These are phyloP conservation scores for Anarhynchus alexandrinus DNA, from an alignment of 2,113 vertebrate genomes.

Conservation along the genomic window DNA sequence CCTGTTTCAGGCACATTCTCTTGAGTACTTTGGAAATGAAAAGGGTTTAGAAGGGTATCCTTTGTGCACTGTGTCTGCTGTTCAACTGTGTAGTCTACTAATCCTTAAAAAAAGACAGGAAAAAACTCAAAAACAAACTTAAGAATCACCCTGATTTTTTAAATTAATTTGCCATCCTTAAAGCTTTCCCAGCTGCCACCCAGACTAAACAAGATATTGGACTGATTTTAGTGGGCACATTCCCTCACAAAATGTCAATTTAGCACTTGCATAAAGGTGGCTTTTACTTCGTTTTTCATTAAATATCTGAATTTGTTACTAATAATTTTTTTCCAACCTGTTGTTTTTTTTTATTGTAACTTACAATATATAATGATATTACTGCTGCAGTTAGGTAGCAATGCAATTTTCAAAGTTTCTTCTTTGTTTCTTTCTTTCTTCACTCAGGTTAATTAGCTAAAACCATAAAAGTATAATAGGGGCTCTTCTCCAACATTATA, in stretches of 20 bases:
- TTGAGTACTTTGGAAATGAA: neutral
- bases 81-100: neutral
- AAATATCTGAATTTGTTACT: neutral
- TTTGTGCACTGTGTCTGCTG: neutral
- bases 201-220: neutral
- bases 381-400: neutral
- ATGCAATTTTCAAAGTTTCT: neutral
- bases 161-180: neutral
- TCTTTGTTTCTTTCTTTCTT: neutral
- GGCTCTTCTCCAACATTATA: neutral
- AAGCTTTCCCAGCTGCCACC: neutral
- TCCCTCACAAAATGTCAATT: neutral
- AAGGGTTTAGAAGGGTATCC: neutral
- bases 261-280: neutral
- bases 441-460: neutral
- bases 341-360: neutral
- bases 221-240: neutral
- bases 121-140: neutral
- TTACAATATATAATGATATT: neutral
- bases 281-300: neutral
- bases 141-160: neutral
- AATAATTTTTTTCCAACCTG: neutral
- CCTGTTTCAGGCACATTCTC: neutral
- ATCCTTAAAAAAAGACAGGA: neutral
- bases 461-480: neutral